Conservation (phyloP, 2,797 vertebrate genomes). For the Pogoniulus pusillus region DNA sequence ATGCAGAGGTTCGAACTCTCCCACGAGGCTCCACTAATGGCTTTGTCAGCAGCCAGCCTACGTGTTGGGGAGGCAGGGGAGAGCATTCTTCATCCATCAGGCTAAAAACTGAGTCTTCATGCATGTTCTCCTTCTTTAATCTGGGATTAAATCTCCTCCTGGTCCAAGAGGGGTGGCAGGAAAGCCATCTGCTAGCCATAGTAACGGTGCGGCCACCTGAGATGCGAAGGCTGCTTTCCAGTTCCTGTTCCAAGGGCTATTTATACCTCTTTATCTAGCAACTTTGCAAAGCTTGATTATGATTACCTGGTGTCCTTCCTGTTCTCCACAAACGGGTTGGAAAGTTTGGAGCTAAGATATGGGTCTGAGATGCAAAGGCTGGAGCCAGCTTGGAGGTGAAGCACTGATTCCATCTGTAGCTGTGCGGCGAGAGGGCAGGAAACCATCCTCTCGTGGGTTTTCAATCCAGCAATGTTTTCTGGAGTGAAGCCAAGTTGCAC, state of each 20-base stretch:
- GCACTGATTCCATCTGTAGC: not conserved
- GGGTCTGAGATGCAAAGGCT: not conserved
- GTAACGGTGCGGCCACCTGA: not conserved
- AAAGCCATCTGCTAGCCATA: not conserved
- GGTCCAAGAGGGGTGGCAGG: not conserved
- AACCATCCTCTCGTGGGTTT: conserved; percentile 16
- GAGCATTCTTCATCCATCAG: not conserved
- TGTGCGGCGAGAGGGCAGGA: not conserved
- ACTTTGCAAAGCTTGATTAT: not conserved
- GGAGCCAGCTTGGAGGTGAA: not conserved
- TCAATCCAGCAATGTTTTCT: conserved; percentile 6
- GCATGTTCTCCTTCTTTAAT: too few relatives aligned
- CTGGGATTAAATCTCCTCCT: not conserved
- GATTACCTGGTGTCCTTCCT: not conserved
- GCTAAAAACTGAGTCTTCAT: not conserved
- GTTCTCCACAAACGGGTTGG: not conserved
- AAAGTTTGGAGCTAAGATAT: not conserved
- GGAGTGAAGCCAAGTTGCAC: conserved; percentile 16
- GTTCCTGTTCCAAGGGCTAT: conserved; percentile 50
- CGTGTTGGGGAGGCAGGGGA: not conserved
- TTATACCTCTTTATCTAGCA: conserved; percentile 17
- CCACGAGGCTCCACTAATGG: not conserved
- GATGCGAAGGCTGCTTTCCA: not conserved
- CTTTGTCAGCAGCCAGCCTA: conserved; percentile 56
- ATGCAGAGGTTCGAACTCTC: not conserved